Conservation (phyloP, 1,140 invertebrate species). For the Glossosoma conforme region DNA sequence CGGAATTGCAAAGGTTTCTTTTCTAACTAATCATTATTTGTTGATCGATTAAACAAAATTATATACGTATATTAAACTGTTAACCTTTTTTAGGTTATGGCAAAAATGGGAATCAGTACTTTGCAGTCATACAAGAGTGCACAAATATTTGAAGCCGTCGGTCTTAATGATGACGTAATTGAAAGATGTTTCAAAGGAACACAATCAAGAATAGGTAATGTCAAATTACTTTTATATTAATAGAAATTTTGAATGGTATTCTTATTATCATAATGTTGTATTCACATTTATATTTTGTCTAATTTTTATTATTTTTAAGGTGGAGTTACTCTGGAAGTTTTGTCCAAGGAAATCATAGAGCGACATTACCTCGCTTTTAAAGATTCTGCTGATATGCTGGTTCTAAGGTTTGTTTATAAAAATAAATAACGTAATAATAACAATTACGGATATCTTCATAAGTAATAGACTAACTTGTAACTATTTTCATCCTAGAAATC, state of each 20-base stretch:
- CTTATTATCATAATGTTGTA: background rate
- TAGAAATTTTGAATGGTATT: background rate
- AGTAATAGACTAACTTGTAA: background rate
- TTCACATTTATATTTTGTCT: background rate
- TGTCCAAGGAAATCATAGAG: conserved; percentile 84
- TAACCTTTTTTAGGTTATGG: conserved; percentile 78
- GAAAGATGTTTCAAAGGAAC: conserved; percentile 95
- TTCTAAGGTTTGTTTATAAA: conserved; percentile 55
- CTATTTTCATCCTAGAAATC: conserved; percentile 59
- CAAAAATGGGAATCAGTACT: conserved; percentile 99
- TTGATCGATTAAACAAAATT: too few relatives aligned
- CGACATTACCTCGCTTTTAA: conserved; percentile 79
- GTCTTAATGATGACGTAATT: conserved; percentile 86
- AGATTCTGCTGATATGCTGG: conserved; percentile 65
- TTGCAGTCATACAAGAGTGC: conserved; percentile 99
- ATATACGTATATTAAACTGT: background rate
- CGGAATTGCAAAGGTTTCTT: conserved; percentile 69
- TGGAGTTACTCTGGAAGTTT: conserved; percentile 83
- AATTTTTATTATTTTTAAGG: conserved; percentile 48
- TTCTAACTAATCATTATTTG: too few relatives aligned
- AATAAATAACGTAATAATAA: background rate
- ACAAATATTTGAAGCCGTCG: conserved; percentile 99
- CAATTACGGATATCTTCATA: background rate
- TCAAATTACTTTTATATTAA: conserved; percentile 1
- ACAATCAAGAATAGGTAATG: conserved; percentile 74